phyloP scores from a whole-genome alignment of 64 coral and sea anemone species.

The Actinia equina region DNA sequence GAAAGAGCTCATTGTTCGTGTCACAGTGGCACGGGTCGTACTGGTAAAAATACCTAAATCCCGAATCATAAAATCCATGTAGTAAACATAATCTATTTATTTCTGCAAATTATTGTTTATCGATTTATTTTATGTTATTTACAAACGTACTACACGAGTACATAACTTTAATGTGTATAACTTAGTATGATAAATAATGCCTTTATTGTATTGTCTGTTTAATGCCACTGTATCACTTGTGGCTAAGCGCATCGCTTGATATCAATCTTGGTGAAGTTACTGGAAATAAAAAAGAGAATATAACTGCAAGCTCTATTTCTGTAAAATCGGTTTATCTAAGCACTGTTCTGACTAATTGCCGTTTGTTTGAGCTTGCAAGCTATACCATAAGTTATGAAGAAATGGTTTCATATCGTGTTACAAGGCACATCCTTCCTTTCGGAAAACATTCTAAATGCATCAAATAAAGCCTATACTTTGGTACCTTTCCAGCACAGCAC shows the following conservation, averaged over 20 bases:
- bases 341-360: neutral
- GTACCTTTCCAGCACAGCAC: too few relatives aligned
- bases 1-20: constrained; percentile 26
- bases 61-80: neutral
- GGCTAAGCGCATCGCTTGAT: neutral
- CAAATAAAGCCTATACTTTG: too few relatives aligned
- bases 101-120: neutral
- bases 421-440: neutral
- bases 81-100: neutral
- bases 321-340: neutral
- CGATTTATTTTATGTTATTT: neutral
- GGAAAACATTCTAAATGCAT: neutral
- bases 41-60: neutral
- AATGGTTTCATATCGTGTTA: neutral
- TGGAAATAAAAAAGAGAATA: neutral
- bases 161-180: neutral
- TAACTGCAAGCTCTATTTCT: neutral
- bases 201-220: neutral
- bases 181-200: neutral
- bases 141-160: neutral
- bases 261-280: neutral
- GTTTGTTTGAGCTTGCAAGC: neutral
- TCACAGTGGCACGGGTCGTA: neutral
- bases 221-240: neutral
- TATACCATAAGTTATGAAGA: neutral